Evolutionary conservation across 2,113 vertebrate species (phyloP).

Genomic region (Nycticryphes semicollaris): DNA sequence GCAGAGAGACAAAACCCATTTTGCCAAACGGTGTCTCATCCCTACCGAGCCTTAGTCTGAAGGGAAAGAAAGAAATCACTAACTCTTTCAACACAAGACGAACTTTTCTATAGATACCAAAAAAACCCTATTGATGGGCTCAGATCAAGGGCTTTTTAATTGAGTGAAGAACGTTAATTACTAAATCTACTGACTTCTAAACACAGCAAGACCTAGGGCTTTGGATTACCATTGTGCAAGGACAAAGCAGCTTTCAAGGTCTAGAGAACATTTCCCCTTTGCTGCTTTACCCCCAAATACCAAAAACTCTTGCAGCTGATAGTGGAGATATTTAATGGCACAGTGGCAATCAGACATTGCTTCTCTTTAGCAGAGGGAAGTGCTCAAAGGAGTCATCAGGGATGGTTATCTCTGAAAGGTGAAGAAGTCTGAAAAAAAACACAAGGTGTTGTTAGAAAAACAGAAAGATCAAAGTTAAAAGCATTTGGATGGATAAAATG

Average conservation of each 20-base stretch:
- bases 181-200: slow-evolving; percentile 56
- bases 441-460: slow-evolving; percentile 46
- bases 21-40: background rate
- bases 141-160: slow-evolving; percentile 57
- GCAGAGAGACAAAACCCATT: background rate
- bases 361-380: background rate
- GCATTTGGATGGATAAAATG: slow-evolving; percentile 32
- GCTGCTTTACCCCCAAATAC: background rate
- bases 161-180: slow-evolving; percentile 46
- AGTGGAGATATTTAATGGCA: background rate
- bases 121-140: slow-evolving; percentile 11
- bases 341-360: background rate
- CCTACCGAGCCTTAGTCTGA: background rate
- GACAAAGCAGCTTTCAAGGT: slow-evolving; percentile 44
- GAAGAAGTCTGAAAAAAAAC: background rate
- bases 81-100: background rate
- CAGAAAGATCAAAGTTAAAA: slow-evolving; percentile 63
- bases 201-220: slow-evolving; percentile 12
- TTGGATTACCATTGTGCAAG: background rate
- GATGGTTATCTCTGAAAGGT: background rate
- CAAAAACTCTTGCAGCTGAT: background rate
- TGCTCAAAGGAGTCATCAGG: background rate
- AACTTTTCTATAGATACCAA: slow-evolving; percentile 26
- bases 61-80: background rate
- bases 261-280: background rate